Evolutionary conservation across 2,113 vertebrate genomes (phyloP).

Genomic region (Dolichallabes microphthalmus): DNA sequence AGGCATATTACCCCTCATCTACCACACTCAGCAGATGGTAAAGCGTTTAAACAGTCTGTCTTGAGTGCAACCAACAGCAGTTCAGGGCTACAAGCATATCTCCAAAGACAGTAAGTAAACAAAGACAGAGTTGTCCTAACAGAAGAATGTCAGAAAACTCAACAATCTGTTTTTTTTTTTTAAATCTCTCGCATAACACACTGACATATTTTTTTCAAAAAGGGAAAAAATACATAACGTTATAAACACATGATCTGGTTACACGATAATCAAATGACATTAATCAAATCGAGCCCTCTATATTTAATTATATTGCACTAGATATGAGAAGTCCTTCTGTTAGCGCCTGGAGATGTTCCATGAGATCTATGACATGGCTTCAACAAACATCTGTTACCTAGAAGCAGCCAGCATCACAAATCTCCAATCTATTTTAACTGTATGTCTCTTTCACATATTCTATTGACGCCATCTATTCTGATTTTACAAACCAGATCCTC

Average conservation of each 20-base stretch:
- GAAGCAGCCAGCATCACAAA: constrained; percentile 53
- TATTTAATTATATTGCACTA: constrained; percentile 56
- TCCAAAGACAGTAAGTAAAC: constrained; percentile 40
- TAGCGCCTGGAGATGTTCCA: constrained; percentile 39
- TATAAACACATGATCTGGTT: constrained; percentile 23
- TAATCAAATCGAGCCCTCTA: constrained; percentile 56
- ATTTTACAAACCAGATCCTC: constrained; percentile 40
- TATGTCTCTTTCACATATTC: constrained; percentile 43
- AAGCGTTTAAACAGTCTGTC: constrained; percentile 41
- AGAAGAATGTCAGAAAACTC: constrained; percentile 1
- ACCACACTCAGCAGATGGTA: constrained; percentile 49
- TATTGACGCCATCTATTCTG: constrained; percentile 58
- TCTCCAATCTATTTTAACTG: constrained; percentile 47
- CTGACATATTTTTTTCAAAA: neutral
- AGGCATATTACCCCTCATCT: constrained; percentile 30
- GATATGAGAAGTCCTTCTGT: constrained; percentile 42
- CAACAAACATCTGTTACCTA: constrained; percentile 59
- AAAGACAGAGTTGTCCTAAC: constrained; percentile 28
- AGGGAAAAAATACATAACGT: neutral
- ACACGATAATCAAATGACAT: constrained; percentile 42
- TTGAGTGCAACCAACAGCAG: constrained; percentile 19
- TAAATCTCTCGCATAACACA: neutral
- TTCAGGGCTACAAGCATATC: constrained; percentile 28
- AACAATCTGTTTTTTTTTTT: neutral
- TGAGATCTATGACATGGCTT: constrained; percentile 33